Percentiles rank a stretch among this genome's conserved stretches.
Evolutionary conservation across 2,113 vertebrate genomes (phyloP).

Genomic region (Cyrtonyx montezumae): DNA sequence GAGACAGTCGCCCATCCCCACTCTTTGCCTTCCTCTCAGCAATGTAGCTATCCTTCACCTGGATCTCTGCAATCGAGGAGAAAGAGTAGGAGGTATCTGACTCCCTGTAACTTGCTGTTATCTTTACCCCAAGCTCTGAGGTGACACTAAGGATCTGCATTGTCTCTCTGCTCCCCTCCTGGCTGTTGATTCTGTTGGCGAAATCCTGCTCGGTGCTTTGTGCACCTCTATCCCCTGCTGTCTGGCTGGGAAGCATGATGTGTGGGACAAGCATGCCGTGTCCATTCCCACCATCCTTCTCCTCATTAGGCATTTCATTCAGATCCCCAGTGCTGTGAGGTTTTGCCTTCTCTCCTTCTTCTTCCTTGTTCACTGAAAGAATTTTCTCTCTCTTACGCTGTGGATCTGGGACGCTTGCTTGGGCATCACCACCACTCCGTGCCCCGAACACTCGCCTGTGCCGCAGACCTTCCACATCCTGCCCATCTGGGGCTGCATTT

Average conservation of each 20-base stretch:
- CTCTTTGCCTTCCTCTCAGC: conserved; percentile 31
- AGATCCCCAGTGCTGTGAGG: accelerated
- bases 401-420: accelerated
- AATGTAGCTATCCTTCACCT: conserved; percentile 83
- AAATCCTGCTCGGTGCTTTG: not conserved
- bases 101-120: conserved; percentile 60
- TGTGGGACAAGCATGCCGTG: accelerated
- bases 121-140: conserved; percentile 77
- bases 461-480: not conserved
- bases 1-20: accelerated
- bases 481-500: not conserved
- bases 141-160: conserved; percentile 73
- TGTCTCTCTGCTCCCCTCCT: not conserved
- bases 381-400: accelerated
- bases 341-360: not conserved
- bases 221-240: accelerated
- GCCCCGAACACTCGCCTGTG: not conserved
- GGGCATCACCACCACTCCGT: accelerated
- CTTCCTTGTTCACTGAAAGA: not conserved
- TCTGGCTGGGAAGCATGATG: accelerated
- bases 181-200: not conserved
- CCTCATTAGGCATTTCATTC: accelerated
- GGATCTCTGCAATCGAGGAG: conserved; percentile 84
- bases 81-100: conserved; percentile 80
- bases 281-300: too few relatives aligned